Conservation (phyloP, 2,113 vertebrate genomes). For the Turdus rufiventris region DNA sequence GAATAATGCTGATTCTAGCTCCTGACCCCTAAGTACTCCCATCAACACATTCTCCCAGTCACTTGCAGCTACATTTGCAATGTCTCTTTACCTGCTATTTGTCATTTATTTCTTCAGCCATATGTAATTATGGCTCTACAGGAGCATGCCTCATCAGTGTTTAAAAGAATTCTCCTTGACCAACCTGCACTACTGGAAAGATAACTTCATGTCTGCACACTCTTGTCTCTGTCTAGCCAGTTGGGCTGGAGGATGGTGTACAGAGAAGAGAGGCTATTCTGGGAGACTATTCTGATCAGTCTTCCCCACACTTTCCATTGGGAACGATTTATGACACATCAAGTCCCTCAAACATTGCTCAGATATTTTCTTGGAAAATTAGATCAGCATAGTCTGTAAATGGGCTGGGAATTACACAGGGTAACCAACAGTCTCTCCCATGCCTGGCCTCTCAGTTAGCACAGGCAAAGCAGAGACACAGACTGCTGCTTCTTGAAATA, state of each 20-base stretch:
- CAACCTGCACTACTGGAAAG: background rate
- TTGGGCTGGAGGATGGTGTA: background rate
- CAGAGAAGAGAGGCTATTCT: background rate
- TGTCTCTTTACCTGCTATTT: background rate
- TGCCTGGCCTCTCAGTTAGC: too few species aligned
- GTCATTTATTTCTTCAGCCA: background rate
- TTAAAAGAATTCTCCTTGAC: background rate
- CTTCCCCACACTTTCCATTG: background rate
- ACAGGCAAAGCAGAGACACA: background rate
- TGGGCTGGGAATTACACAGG: background rate
- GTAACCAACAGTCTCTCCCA: background rate
- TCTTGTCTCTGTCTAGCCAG: background rate
- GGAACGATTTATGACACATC: background rate
- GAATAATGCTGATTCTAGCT: constrained; percentile 17
- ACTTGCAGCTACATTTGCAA: background rate
- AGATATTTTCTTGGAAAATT: background rate
- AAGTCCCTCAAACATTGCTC: background rate
- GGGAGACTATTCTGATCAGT: background rate
- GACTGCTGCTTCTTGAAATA: background rate
- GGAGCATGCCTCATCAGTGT: background rate
- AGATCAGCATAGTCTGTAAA: background rate
- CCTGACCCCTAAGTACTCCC: background rate
- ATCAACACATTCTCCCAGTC: background rate
- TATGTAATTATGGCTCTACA: background rate
- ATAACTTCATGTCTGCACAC: background rate